Evolutionary conservation across 2,113 vertebrate genomes (phyloP), one percentile per base, ranked within the genome.

Genomic region (Leptobrachium ailaonicum): DNA sequence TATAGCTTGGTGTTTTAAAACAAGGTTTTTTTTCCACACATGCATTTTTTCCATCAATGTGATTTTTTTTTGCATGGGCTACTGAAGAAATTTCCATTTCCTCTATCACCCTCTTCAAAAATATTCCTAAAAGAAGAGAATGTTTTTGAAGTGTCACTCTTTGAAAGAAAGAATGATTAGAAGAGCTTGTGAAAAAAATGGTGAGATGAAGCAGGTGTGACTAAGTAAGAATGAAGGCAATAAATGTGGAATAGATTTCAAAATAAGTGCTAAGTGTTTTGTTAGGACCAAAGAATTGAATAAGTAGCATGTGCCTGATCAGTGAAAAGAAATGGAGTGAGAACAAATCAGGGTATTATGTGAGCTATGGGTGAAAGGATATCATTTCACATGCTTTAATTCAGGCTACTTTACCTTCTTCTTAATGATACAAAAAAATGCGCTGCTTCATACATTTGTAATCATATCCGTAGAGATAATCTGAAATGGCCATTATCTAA

Each of bases 81-180:
- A 68, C 44, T 69, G 66, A 32, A 54, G 75, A 77, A 77, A 77
- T 53, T 69, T 77, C 67, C 75, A 77, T 69, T 69, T 53, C 75
- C 53, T 64, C 41, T 54, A 76, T 14, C 56, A 60, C 56, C 75
- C 75, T 77, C 75, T 77, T 77, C 14, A 6, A 77, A 69, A 43
- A 43, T 66, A 14, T 43, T 69, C 41, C 66, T 68, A 68, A 76
- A 53, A 77, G 13, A 60, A 77, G 75, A 77, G 64, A 77, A 76
- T 68, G 75, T 62, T 50, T 69, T 42, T 77, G 75, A 77, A 77
- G 75, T 69, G 75, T 69, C 54, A 66, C 54, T 50, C 13, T 10
- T 12, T 68, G 41, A 77, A 69, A 76, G 68, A 63, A 66, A 45
- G 54, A 14, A 58, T 77, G 75, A 77, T 69, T 77, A 69, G 50